Evolutionary conservation across 2,113 vertebrate genomes (phyloP).

Genomic region (Piaya cayana): DNA sequence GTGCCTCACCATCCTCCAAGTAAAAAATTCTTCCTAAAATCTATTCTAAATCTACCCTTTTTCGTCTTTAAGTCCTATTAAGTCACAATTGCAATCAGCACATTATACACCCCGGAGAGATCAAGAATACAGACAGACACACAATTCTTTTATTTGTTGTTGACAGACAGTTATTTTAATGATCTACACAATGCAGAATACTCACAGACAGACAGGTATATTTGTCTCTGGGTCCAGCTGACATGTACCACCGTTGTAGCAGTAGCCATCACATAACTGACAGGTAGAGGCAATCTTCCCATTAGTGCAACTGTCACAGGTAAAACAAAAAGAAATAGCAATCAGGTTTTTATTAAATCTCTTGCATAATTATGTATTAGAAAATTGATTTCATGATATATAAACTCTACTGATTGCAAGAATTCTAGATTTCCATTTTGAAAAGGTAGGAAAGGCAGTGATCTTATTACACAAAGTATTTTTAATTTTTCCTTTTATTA

Average conservation of each 20-base stretch:
- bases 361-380: not conserved
- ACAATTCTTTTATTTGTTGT: not conserved
- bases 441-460: not conserved
- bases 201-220: conserved; percentile 96
- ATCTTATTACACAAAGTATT: not conserved
- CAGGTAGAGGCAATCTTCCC: conserved; percentile 95
- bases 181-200: conserved; percentile 60
- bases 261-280: conserved; percentile 97
- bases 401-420: not conserved
- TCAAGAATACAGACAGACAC: not conserved
- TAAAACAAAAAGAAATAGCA: not conserved
- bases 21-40: too few species aligned
- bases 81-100: not conserved
- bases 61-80: not conserved
- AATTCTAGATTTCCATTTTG: not conserved
- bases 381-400: not conserved
- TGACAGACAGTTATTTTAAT: not conserved
- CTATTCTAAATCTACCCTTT: too few species aligned
- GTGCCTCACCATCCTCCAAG: too few species aligned
- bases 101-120: not conserved
- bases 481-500: not conserved
- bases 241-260: conserved; percentile 97
- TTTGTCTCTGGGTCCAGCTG: conserved; percentile 95
- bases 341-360: not conserved
- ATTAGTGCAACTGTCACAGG: conserved; percentile 88